phyloP scores from a whole-genome alignment of 1,140 invertebrate genomes.

The Tetragnatha versicolor region DNA sequence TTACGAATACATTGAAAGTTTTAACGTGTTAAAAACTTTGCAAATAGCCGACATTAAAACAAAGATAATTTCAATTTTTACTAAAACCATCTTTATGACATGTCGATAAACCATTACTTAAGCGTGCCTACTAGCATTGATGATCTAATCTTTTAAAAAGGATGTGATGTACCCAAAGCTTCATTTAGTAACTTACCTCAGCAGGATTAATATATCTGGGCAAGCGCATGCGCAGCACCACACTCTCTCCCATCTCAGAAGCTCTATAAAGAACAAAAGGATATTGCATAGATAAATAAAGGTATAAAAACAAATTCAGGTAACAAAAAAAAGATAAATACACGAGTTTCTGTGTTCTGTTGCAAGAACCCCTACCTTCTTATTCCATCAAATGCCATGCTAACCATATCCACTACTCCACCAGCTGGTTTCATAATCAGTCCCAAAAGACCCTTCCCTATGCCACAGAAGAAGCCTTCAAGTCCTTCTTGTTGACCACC shows the following conservation, averaged over 20 bases:
- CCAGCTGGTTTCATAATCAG: conserved; percentile 92
- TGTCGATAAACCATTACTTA: too few species aligned
- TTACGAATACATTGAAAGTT: too few species aligned
- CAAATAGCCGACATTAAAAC: too few species aligned
- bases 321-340: not conserved
- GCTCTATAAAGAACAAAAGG: conserved; percentile 66
- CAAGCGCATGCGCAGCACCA: conserved; percentile 71
- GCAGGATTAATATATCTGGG: conserved; percentile 75
- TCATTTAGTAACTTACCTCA: conserved; percentile 69
- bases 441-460: conserved; percentile 94
- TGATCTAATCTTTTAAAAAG: not conserved
- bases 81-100: too few species aligned
- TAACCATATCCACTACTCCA: conserved; percentile 87
- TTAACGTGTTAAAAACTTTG: too few species aligned
- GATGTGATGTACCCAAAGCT: too few species aligned
- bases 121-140: too few species aligned
- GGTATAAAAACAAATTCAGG: not conserved
- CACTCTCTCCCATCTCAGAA: conserved; percentile 74
- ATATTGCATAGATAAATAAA: not conserved
- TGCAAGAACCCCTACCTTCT: conserved; percentile 66
- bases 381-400: conserved; percentile 74
- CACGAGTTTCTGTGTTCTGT: not conserved
- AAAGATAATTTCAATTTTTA: too few species aligned
- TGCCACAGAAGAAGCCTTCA: conserved; percentile 95
- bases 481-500: conserved; percentile 82